Evolutionary conservation across 2,888 invertebrate genomes (phyloP).

Genomic region (Halictus ligatus): DNA sequence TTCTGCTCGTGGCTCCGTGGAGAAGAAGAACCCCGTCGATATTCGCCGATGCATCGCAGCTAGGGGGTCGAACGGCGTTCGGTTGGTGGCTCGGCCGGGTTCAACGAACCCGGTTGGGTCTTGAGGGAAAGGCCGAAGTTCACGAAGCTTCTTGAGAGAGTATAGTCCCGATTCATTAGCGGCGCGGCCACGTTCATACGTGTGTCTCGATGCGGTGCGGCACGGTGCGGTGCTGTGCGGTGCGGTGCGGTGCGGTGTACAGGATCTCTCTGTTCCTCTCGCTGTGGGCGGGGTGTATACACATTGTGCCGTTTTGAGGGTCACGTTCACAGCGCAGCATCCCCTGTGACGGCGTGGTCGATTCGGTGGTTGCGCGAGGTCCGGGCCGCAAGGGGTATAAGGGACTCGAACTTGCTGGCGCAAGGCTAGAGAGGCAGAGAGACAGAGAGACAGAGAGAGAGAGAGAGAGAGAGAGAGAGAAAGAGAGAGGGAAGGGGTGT

Average conservation of each 20-base stretch:
- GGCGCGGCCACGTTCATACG: slow-evolving; percentile 50
- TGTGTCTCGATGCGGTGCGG: slow-evolving; percentile 23
- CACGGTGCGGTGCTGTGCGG: neutral
- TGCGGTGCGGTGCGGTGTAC: neutral
- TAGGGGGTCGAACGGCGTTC: slow-evolving; percentile 20
- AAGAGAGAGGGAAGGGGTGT: neutral
- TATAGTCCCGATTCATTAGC: slow-evolving; percentile 63
- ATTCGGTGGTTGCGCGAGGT: slow-evolving; percentile 83
- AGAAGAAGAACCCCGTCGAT: slow-evolving; percentile 7
- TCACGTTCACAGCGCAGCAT: slow-evolving; percentile 84
- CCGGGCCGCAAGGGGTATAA: slow-evolving; percentile 77
- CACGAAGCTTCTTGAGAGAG: slow-evolving; percentile 55
- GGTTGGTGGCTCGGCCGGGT: slow-evolving; percentile 34
- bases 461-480: too few species aligned
- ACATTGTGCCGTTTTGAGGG: slow-evolving; percentile 82
- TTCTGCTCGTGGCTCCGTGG: neutral
- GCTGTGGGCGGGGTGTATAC: slow-evolving; percentile 63
- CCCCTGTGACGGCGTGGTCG: slow-evolving; percentile 75
- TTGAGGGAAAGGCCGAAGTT: slow-evolving; percentile 57
- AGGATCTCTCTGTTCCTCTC: slow-evolving; percentile 3
- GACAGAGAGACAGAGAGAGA: neutral
- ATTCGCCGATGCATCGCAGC: slow-evolving; percentile 16
- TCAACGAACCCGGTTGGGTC: slow-evolving; percentile 48
- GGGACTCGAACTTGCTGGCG: slow-evolving; percentile 53
- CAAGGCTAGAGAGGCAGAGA: slow-evolving; percentile 2